Percentiles rank a stretch among this genome's conserved stretches.
Evolutionary conservation across 2,113 vertebrate species (phyloP).

Genomic region (Scortum barcoo): DNA sequence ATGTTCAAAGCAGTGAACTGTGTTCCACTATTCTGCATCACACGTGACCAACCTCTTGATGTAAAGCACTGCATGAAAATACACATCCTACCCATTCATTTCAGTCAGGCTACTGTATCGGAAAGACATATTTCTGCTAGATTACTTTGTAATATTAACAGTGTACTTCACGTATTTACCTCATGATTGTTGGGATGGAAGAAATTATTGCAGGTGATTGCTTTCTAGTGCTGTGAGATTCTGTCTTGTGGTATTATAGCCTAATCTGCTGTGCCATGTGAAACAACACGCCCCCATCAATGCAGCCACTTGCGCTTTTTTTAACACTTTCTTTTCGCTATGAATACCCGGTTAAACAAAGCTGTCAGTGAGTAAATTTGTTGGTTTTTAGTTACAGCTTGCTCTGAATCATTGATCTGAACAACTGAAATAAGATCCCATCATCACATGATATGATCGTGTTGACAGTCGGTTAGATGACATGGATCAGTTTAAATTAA

Average conservation of each 20-base stretch:
- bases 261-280: neutral
- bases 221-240: neutral
- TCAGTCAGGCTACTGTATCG: neutral
- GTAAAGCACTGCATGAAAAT: neutral
- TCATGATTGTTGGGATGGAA: neutral
- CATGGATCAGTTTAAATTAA: conserved; percentile 26
- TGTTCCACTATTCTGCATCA: too few species aligned
- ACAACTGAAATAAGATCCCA: neutral
- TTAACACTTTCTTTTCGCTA: neutral
- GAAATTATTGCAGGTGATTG: neutral
- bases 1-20: too few species aligned
- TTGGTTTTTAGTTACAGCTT: neutral
- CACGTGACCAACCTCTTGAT: too few species aligned
- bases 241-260: neutral
- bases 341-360: neutral
- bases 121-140: neutral
- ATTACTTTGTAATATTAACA: neutral
- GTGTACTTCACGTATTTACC: neutral
- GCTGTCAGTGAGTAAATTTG: neutral
- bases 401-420: neutral
- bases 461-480: conserved; percentile 16
- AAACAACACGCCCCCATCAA: neutral
- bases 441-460: conserved; percentile 20
- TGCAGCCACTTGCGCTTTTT: neutral
- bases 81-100: neutral